Base-by-base conservation (phyloP, 2,888 invertebrate species). In the Melieria picta region DNA sequence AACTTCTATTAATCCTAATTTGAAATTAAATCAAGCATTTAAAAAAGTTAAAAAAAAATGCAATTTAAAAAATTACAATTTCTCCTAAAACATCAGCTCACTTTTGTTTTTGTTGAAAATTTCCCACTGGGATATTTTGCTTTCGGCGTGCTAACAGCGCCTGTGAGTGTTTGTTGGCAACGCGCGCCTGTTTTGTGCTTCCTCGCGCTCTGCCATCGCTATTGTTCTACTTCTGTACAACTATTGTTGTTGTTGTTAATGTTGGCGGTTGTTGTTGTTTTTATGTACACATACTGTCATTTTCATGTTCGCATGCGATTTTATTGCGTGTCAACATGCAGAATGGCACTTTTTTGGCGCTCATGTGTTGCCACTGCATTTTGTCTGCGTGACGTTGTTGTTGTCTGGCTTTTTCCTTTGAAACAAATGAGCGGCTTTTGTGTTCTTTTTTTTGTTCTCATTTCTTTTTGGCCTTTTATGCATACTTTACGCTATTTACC, bases 301-400 rank as follows among this genome's bases (percentile, higher is more conserved):
- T 69, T 74, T 72, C 82, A 79, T 83, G 82, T 77, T 79, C 78
- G 77, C 83, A 82, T 82, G 82, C 81, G 80, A 82, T 79, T 81
- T 78, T 82, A 80, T 82, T 83, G 82, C 82, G 82, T 82, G 82
- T 78, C 81, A 77, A 77, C 75, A 75, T 77, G 76, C 69, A 81
- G 77, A 81, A 76, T 69, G 56, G 47, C 55, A 64, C 13, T 67
- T 67, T 67, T 67, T 60, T 50, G 50, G 45, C 60, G 48, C 67
- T 16, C 67, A 30, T 30, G 30, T 30, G 30, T 30, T 30, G 30
- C 46, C 45, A 13, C n/a, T 7, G 60, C 43, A 58, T 50, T 67
- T 60, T 60, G 58, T 43, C 43, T 45, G 45, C 50, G 60, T 61
- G 60, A 60, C 30, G 48, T 30, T 65, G 11, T 7, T 47, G 67